phyloP scores from a whole-genome alignment of 2,113 vertebrate species.

The Typhlomys cinereus region DNA sequence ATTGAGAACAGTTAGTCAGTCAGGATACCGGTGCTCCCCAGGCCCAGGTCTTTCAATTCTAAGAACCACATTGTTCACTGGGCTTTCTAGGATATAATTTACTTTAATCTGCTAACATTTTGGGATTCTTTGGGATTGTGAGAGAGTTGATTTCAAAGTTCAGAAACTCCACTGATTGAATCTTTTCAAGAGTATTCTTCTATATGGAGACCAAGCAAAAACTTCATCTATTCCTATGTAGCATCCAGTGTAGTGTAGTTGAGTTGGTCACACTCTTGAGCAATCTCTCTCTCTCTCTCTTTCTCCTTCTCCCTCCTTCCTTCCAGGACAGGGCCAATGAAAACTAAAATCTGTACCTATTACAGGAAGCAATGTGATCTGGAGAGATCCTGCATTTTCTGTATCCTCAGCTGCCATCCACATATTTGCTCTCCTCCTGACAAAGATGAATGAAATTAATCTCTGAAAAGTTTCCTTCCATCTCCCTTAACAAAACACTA shows the following conservation, averaged over 20 bases:
- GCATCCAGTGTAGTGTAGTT: too few species aligned
- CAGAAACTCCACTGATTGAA: background rate
- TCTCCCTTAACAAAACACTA: background rate
- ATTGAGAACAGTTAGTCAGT: background rate
- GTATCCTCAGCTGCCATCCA: background rate
- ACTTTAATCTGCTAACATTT: slow-evolving; percentile 71
- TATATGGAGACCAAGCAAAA: background rate
- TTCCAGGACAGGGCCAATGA: too few species aligned
- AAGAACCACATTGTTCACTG: background rate
- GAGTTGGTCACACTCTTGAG: too few species aligned
- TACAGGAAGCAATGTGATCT: background rate
- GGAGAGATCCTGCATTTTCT: background rate
- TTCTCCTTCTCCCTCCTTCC: background rate
- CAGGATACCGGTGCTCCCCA: slow-evolving; percentile 43
- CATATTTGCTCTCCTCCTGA: background rate
- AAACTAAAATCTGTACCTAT: too few species aligned
- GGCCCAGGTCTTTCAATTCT: slow-evolving; percentile 38
- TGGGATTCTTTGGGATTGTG: slow-evolving; percentile 28
- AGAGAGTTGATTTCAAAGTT: background rate
- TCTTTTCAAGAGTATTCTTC: background rate
- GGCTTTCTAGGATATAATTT: slow-evolving; percentile 57
- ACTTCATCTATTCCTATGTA: background rate
- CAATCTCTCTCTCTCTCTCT: background rate
- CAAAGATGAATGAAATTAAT: background rate
- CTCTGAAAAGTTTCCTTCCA: background rate